Evolutionary conservation across 53 echinoderm and acorn worm genomes (phyloP).

Genomic region (Arbacia lixula): DNA sequence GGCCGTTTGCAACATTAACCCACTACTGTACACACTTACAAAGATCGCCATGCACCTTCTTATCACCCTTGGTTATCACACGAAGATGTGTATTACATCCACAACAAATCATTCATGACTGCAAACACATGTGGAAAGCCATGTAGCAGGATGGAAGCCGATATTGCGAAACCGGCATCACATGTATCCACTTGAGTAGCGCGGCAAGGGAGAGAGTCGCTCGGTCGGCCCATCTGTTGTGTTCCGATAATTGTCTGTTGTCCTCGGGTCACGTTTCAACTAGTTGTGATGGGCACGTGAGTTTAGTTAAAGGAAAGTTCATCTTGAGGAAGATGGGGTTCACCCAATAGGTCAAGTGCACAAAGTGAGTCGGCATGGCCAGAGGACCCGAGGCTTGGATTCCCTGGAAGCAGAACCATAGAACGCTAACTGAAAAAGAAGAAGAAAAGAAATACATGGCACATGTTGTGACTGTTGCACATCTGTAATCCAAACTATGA

Average conservation of each 20-base stretch:
- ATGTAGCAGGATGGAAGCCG: slow-evolving; percentile 12
- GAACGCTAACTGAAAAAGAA: too few relatives aligned
- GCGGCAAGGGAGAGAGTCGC: background rate
- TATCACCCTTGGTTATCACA: too few relatives aligned
- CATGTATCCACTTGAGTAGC: background rate
- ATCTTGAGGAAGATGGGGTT: slow-evolving; percentile 24
- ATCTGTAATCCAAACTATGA: too few relatives aligned
- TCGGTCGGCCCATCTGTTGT: slow-evolving; percentile 25
- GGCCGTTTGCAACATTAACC: too few relatives aligned
- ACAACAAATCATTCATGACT: background rate
- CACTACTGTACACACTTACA: too few relatives aligned
- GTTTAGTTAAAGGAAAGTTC: slow-evolving; percentile 34
- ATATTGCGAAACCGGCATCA: slow-evolving; percentile 30
- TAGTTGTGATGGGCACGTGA: slow-evolving; percentile 11
- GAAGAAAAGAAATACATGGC: too few relatives aligned
- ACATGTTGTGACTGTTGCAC: too few relatives aligned
- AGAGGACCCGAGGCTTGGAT: too few relatives aligned
- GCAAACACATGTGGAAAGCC: slow-evolving; percentile 4
- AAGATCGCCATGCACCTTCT: too few relatives aligned
- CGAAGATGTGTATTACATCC: too few relatives aligned
- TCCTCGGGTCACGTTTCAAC: slow-evolving; percentile 2
- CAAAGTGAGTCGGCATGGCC: too few relatives aligned
- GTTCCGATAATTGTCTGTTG: slow-evolving; percentile 24
- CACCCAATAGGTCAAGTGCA: slow-evolving; percentile 23
- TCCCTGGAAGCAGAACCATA: too few relatives aligned